A percentile compares a stretch with the other conserved stretches of the same genome.
phyloP scores from a whole-genome alignment of 2,797 vertebrate species.

The Sciurus vulgaris region DNA sequence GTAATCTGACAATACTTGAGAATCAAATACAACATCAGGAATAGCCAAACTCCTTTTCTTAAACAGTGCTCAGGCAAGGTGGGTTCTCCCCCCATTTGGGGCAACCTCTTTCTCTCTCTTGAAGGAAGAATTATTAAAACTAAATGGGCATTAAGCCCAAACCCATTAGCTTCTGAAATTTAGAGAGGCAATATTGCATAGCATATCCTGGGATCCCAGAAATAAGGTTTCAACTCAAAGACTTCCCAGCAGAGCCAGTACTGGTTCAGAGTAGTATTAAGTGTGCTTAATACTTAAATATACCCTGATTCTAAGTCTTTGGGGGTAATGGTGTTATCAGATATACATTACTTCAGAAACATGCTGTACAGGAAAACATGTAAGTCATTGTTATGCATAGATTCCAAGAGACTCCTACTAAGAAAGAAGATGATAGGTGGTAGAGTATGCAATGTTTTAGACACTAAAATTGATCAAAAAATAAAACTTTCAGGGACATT shows the following conservation, averaged over 20 bases:
- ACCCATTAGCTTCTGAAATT: neutral
- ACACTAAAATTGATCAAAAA: constrained; percentile 68
- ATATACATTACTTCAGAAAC: constrained; percentile 14
- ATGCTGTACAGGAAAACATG: neutral
- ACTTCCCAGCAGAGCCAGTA: neutral
- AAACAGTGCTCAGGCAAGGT: neutral
- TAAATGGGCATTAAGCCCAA: neutral
- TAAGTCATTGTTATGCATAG: neutral
- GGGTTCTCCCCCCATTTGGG: neutral
- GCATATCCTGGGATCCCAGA: neutral
- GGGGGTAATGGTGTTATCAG: neutral
- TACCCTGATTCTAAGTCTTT: neutral
- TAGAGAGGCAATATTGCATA: neutral
- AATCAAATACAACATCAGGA: neutral
- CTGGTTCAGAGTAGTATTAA: neutral
- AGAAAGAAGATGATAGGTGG: constrained; percentile 48
- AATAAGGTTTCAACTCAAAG: neutral
- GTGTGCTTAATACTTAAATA: neutral
- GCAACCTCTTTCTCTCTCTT: neutral
- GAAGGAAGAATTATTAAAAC: neutral
- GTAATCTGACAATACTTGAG: constrained; percentile 14
- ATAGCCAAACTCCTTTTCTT: neutral
- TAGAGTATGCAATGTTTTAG: neutral
- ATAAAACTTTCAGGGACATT: constrained; percentile 61
- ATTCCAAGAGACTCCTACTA: neutral